Base-by-base conservation (phyloP, 2,113 vertebrate species). In the Cacatua alba region DNA sequence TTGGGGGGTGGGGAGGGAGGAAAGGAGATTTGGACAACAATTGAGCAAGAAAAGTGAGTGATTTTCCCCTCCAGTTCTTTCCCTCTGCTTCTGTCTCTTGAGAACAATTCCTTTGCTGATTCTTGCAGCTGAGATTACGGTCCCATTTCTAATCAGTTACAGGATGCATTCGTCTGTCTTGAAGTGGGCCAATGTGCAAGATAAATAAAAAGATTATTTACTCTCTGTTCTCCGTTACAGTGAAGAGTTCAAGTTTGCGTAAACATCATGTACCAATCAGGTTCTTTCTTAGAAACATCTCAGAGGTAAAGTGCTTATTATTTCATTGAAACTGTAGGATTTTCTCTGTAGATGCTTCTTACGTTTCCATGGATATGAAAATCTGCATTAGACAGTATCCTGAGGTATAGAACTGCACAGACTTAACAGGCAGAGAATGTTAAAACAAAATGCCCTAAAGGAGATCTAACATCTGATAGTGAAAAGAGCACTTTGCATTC, bases 51-150 rank as follows among this genome's bases (percentile, higher is more conserved):
- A 86, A 75, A 96, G 69, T 92, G 88, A 95, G 57, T 87, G 80
- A 91, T 96, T 93, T 96, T 35, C 63, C 76, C 82, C 77, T 90
- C 83, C 48, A 75, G 26, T 93, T 86, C 76, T 83, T 90, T 71
- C 33, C 35, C 28, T 86, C 41, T 89, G 62, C 46, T 82, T 82
- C 88, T 92, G 69, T 92, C 96, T 85, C 96, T 72, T 76, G 92
- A 89, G 92, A 94, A 39, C 77, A 67, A 84, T 94, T 92, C 77
- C 77, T 97, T 72, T 94, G 80, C 70, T 57, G 71, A 95, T 92
- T 95, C 79, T 67, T 26, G 2, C 52, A 52, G 70, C 70, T 67
- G 88, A 94, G 91, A 94, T 95, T 95, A 82, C 1, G 3, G 57
- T 64, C 52, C 86, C 24, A 48, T 75, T 95, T 76, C 71, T 89